Evolutionary conservation across 2,113 vertebrate genomes (phyloP), one percentile per base, ranked within the genome.

Genomic region (Ahaetulla prasina): DNA sequence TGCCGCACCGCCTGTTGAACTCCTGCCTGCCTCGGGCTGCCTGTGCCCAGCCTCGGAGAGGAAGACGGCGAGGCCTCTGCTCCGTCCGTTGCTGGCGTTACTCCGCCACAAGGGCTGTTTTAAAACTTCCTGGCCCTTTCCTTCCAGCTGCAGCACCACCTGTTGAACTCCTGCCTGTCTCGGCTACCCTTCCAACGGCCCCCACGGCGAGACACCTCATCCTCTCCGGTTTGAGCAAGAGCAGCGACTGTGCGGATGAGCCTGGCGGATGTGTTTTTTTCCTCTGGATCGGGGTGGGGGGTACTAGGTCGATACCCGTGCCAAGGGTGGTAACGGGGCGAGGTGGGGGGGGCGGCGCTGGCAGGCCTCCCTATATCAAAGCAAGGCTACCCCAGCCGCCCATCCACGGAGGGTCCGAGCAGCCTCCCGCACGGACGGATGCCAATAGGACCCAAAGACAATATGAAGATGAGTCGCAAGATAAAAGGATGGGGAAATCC

Each of bases 311-410:
- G 57, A 30, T 45, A 45, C 4, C 20, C 3, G 9, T 3, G 85
- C 25, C 43, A 49, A 49, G 25, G 23, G 23, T 11, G 54, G 30
- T n/a, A n/a, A n/a, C n/a, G n/a, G n/a, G n/a, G n/a, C n/a, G n/a
- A n/a, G 23, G 23, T 11, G 54, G 30, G 11, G 22, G 5, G 60
- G 25, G 25, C 0, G 8, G 2, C 3, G 25, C 0, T 0, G 27
- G 60, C 60, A 63, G 95, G n/a, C 91, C 47, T 63, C 94, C 95
- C 93, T 90, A 93, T 93, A 93, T 93, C 30, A 39, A 85, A 92
- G 1, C 3, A 52, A 47, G 68, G n/a, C 54, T 57, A 88, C 54
- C 54, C 95, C 96, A 93, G 35, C 87, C 94, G 95, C 91, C 0
- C 16, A 0, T 57, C 11, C 22, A 2, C 1, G 90, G 1, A 1